phyloP scores from a whole-genome alignment of 2,113 vertebrate species.

The Ophiodon elongatus region DNA sequence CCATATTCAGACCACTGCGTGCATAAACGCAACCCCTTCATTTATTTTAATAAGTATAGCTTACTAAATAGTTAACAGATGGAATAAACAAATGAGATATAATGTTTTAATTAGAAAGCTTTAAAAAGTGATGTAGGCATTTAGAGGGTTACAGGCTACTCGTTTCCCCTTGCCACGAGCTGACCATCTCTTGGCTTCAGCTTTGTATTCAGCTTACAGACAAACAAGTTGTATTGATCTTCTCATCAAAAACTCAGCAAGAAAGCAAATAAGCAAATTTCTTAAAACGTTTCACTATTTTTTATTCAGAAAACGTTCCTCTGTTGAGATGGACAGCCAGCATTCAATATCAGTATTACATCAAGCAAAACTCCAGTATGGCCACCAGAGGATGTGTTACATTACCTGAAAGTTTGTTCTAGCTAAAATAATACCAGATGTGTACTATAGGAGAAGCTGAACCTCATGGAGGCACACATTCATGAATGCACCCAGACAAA shows the following conservation, averaged over 20 bases:
- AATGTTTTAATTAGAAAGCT: neutral
- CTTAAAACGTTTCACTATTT: neutral
- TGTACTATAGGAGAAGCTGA: conserved; percentile 29
- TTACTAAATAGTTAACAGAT: neutral
- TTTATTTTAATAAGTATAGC: neutral
- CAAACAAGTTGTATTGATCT: neutral
- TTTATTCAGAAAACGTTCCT: neutral
- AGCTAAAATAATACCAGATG: conserved; percentile 58
- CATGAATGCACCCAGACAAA: conserved; percentile 22
- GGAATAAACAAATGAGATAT: neutral
- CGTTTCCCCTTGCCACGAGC: neutral
- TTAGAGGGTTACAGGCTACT: neutral
- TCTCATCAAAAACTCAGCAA: conserved; percentile 7
- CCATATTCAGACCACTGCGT: neutral
- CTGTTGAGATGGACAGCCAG: conserved; percentile 5
- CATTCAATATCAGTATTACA: conserved; percentile 11
- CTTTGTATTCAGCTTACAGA: neutral
- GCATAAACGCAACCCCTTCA: neutral
- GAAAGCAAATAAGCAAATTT: neutral
- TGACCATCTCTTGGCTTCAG: neutral
- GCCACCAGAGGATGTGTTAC: conserved; percentile 47
- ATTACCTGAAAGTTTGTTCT: conserved; percentile 50
- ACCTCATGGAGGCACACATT: conserved; percentile 19
- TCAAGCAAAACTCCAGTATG: conserved; percentile 32
- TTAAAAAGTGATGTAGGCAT: neutral